A percentile compares a stretch with the other conserved stretches of the same genome.
Conservation (phyloP, 2,888 invertebrate species). For the Brenthis daphne region DNA sequence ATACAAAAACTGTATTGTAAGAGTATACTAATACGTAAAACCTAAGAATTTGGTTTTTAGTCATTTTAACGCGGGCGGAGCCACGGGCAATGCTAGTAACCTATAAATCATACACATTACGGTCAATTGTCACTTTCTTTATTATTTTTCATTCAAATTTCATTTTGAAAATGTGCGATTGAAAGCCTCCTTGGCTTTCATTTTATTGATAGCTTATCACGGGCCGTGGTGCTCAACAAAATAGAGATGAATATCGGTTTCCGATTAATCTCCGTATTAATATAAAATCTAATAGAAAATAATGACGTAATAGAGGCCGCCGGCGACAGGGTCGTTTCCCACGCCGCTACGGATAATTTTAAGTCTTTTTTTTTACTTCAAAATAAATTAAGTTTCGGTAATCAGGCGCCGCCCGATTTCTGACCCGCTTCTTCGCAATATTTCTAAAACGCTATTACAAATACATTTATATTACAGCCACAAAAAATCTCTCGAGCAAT, state of each 20-base stretch:
- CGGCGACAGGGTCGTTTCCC: constrained; percentile 81
- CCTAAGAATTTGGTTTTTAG: too few species aligned
- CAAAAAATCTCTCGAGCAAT: constrained; percentile 80
- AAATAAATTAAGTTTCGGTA: constrained; percentile 81
- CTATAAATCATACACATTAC: too few species aligned
- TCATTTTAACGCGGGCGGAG: too few species aligned
- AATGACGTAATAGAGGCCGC: constrained; percentile 80
- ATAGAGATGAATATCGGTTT: constrained; percentile 69
- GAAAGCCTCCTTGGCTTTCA: neutral
- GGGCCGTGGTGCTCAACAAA: constrained; percentile 33
- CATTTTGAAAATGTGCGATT: too few species aligned
- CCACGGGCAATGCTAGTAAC: too few species aligned
- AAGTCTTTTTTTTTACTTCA: constrained; percentile 68
- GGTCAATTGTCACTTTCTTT: too few species aligned
- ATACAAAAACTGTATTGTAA: too few species aligned
- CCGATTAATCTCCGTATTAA: constrained; percentile 79
- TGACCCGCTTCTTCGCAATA: constrained; percentile 79
- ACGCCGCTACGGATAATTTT: constrained; percentile 75
- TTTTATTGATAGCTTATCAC: constrained; percentile 4
- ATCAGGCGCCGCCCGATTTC: constrained; percentile 75
- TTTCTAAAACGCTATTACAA: constrained; percentile 82
- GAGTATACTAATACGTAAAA: too few species aligned
- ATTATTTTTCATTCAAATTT: too few species aligned
- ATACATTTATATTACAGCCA: constrained; percentile 80
- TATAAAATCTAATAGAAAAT: constrained; percentile 81